Conservation (phyloP, 2,113 vertebrate species). For the Orycteropus afer region DNA sequence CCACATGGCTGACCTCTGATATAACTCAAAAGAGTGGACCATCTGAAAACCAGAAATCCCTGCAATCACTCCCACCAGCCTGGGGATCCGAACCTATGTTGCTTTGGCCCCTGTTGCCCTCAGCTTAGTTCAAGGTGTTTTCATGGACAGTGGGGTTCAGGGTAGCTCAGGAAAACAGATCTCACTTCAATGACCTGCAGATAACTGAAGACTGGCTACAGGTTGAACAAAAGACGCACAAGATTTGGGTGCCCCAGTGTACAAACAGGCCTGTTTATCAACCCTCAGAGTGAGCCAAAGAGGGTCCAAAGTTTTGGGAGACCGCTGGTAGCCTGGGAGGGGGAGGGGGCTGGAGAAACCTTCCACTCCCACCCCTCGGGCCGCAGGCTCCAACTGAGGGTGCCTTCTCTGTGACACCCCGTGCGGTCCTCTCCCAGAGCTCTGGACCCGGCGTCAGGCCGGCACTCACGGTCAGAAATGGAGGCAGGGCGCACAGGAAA, state of each 20-base stretch:
- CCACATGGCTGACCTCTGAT: background rate
- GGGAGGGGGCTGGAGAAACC: background rate
- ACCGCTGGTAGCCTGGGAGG: background rate
- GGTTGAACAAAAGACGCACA: conserved; percentile 31
- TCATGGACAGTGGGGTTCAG: background rate
- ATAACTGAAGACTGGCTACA: background rate
- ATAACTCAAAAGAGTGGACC: background rate
- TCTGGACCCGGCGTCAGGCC: background rate
- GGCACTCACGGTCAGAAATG: background rate
- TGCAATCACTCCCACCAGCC: background rate
- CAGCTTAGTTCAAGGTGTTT: background rate
- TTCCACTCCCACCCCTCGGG: background rate
- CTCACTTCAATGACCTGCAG: background rate
- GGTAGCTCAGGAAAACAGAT: background rate
- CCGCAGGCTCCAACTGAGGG: background rate
- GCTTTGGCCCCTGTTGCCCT: background rate
- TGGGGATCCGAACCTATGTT: background rate
- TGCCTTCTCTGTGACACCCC: background rate
- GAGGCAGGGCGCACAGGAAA: background rate
- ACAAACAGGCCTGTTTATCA: background rate
- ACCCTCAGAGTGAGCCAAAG: background rate
- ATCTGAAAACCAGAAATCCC: background rate
- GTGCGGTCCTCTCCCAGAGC: background rate
- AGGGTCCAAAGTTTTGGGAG: background rate
- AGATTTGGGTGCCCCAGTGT: background rate